Percentiles rank a stretch among this genome's conserved stretches.
phyloP scores from a whole-genome alignment of 2,888 invertebrate species.

The Troides aeacus region DNA sequence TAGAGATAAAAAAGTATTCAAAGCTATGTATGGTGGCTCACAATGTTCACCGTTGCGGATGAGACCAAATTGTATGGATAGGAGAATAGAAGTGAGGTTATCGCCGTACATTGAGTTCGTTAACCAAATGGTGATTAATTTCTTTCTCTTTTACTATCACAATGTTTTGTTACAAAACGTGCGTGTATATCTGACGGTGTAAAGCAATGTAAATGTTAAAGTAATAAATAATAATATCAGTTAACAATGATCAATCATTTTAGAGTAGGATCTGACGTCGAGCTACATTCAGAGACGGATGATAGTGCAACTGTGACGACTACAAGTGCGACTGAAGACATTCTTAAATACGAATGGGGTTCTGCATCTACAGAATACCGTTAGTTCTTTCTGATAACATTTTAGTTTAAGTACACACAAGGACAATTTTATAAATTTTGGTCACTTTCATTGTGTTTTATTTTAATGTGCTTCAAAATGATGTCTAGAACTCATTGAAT shows the following conservation, averaged over 20 bases:
- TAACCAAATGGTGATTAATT: background rate
- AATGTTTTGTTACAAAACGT: background rate
- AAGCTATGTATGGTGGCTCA: background rate
- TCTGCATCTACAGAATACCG: constrained; percentile 55
- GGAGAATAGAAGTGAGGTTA: background rate
- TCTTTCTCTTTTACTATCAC: background rate
- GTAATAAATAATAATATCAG: constrained; percentile 6
- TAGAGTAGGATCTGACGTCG: constrained; percentile 78
- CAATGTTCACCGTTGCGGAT: background rate
- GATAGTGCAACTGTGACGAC: constrained; percentile 54
- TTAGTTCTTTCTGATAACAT: constrained; percentile 43
- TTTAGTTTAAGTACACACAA: background rate
- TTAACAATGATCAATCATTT: constrained; percentile 26
- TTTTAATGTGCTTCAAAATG: no score
- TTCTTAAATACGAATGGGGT: constrained; percentile 47
- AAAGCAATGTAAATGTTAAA: background rate
- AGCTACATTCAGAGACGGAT: constrained; percentile 45
- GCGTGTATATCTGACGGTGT: background rate
- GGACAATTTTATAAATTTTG: background rate
- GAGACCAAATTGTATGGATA: background rate
- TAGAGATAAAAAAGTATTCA: background rate
- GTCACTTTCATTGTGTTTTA: background rate
- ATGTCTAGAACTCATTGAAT: no score
- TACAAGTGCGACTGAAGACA: constrained; percentile 48
- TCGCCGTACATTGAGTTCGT: background rate